phyloP scores from a whole-genome alignment of 2,888 invertebrate genomes.

The Sinelater perroti region DNA sequence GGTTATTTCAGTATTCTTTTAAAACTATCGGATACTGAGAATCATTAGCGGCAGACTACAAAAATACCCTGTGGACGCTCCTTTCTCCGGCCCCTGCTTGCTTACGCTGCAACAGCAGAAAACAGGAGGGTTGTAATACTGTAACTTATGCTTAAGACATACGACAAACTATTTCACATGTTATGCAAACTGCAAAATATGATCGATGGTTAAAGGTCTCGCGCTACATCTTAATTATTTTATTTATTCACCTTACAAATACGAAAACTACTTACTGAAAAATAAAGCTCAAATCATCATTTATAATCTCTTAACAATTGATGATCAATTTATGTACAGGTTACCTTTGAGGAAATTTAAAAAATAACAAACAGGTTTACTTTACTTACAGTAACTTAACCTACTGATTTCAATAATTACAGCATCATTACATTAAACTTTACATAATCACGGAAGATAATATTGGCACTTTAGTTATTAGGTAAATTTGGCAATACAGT shows the following conservation, averaged over 20 bases:
- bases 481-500: conserved; percentile 35
- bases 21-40: not conserved
- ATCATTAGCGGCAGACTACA: not conserved
- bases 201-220: not conserved
- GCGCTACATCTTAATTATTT: not conserved
- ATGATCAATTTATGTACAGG: conserved; percentile 3
- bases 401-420: not conserved
- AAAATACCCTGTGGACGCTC: not conserved
- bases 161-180: no score
- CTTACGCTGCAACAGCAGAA: conserved; percentile 5
- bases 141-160: no score
- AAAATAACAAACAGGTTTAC: no score
- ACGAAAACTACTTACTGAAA: not conserved
- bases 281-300: not conserved
- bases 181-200: no score
- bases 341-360: no score
- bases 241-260: not conserved
- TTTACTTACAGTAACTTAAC: not conserved
- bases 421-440: conserved; percentile 21
- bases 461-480: conserved; percentile 38
- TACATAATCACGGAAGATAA: conserved; percentile 19
- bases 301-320: not conserved
- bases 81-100: not conserved
- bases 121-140: conserved; percentile 27
- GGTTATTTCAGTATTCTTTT: no score